phyloP scores from a whole-genome alignment of 2,113 vertebrate species.

The Xyliphius kryptos region DNA sequence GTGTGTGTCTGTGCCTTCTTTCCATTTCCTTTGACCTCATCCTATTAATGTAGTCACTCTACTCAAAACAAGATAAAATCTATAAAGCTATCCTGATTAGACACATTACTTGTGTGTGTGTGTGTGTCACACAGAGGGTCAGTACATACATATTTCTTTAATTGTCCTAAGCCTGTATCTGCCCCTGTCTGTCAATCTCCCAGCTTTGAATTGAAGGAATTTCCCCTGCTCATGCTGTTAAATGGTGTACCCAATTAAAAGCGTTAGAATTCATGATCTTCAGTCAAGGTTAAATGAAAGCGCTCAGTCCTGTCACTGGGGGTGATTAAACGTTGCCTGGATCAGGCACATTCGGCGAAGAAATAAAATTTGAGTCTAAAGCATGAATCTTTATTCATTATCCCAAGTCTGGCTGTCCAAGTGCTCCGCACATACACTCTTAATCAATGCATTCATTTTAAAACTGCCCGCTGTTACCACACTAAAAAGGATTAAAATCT shows the following conservation, averaged over 20 bases:
- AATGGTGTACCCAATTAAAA: constrained; percentile 99
- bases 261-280: constrained; percentile 99
- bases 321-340: constrained; percentile 99
- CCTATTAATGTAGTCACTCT: constrained; percentile 67
- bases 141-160: constrained; percentile 97
- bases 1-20: constrained; percentile 26
- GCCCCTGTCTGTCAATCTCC: constrained; percentile 99
- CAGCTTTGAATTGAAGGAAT: constrained; percentile 98
- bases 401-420: constrained; percentile 88
- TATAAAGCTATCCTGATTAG: constrained; percentile 82
- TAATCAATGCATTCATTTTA: constrained; percentile 97
- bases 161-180: constrained; percentile 98
- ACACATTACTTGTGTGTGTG: constrained; percentile 77
- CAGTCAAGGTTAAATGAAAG: constrained; percentile 99
- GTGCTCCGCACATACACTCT: constrained; percentile 89
- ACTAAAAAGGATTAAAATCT: constrained; percentile 77
- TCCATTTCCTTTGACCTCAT: constrained; percentile 34
- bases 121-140: constrained; percentile 89
- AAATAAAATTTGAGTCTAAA: constrained; percentile 98
- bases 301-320: constrained; percentile 99
- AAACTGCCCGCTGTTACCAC: constrained; percentile 83
- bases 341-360: constrained; percentile 93
- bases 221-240: constrained; percentile 99
- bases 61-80: constrained; percentile 94
- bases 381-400: constrained; percentile 99